phyloP scores from a whole-genome alignment of 2,797 vertebrate species.

The Melanotaenia nigrans region DNA sequence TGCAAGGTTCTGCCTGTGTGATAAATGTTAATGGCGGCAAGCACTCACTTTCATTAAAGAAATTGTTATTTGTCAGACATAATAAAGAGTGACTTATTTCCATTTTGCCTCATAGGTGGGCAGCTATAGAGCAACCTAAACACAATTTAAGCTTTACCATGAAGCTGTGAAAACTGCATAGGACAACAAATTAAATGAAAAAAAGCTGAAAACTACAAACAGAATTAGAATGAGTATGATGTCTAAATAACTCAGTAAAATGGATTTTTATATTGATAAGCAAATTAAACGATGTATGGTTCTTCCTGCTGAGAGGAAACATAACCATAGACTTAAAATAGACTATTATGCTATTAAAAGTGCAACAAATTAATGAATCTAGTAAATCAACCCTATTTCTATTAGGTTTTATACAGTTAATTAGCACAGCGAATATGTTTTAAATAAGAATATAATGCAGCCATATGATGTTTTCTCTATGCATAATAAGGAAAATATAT shows the following conservation, averaged over 20 bases:
- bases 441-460: not conserved
- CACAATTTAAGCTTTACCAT: constrained; percentile 3
- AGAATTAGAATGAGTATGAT: constrained; percentile 3
- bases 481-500: not conserved
- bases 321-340: not conserved
- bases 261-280: constrained; percentile 8
- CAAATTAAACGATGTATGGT: constrained; percentile 7
- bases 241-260: constrained; percentile 19
- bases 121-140: not conserved
- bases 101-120: constrained; percentile 8
- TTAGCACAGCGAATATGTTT: not conserved
- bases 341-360: not conserved
- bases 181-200: constrained; percentile 8
- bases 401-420: not conserved
- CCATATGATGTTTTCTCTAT: not conserved
- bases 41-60: constrained; percentile 22
- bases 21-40: constrained; percentile 15
- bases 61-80: constrained; percentile 28
- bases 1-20: not conserved
- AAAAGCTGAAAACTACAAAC: constrained; percentile 6
- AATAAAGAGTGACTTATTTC: constrained; percentile 20
- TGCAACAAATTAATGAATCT: constrained; percentile 22
- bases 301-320: not conserved
- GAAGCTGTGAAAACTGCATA: constrained; percentile 1
- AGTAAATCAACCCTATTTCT: constrained; percentile 4